Percentiles rank a stretch among this genome's conserved stretches.
These are phyloP conservation scores for Acrocyrtus sp. DNA, from an alignment of 2,888 invertebrate genomes.

Conservation along the genomic window DNA sequence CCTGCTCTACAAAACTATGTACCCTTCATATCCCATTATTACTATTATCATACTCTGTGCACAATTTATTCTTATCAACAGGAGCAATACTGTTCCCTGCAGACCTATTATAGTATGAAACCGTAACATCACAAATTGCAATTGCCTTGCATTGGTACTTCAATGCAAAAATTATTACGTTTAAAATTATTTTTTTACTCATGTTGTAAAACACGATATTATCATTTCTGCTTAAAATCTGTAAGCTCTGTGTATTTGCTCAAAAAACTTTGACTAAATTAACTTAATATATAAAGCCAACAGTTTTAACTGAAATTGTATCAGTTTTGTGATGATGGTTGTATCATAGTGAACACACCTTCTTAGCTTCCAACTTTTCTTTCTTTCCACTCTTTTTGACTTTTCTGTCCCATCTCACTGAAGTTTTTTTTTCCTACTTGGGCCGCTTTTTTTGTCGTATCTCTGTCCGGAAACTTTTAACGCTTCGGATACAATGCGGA, in stretches of 20 bases:
- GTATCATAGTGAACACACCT: conserved; percentile 7
- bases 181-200: conserved; percentile 10
- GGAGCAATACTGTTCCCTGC: neutral
- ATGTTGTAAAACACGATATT: conserved; percentile 34
- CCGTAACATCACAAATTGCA: too few species aligned
- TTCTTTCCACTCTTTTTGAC: neutral
- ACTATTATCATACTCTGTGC: neutral
- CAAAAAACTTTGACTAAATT: conserved; percentile 11
- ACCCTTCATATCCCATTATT: conserved; percentile 41
- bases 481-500: conserved; percentile 26
- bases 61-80: neutral
- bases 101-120: too few species aligned
- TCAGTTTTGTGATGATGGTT: conserved; percentile 38
- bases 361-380: neutral
- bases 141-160: neutral
- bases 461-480: conserved; percentile 5
- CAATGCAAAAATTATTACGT: conserved; percentile 21
- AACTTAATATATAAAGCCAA: conserved; percentile 38
- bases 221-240: conserved; percentile 31
- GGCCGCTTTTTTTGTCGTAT: neutral
- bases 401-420: too few species aligned
- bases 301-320: conserved; percentile 27
- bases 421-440: neutral
- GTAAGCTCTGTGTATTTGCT: conserved; percentile 7
- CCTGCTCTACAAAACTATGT: too few species aligned